Evolutionary conservation across 2,888 invertebrate genomes (phyloP), one percentile per base, ranked within the genome.

Genomic region (Eudemis profundana): DNA sequence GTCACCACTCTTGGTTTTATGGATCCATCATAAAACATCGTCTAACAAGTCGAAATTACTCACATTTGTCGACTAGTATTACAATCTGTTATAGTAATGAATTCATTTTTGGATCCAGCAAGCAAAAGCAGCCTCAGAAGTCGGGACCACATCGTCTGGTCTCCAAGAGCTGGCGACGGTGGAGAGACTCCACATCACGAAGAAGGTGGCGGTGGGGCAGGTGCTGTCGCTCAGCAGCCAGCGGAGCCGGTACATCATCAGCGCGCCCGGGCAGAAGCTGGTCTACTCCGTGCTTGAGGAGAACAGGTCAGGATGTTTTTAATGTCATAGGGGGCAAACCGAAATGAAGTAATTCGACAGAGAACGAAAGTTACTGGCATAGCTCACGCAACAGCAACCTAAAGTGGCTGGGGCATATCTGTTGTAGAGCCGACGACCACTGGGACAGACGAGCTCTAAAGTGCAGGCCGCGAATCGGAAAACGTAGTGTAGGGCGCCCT

Each of bases 201-300:
- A 88, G 70, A 78, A 82, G 0, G 82, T 90, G 1, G 77, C 75
- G 0, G 80, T 90, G 33, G 86, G 77, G 70, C 82, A 75, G 42
- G 84, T 83, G 10, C 60, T 89, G 27, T 82, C 78, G 60, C 78
- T 90, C 10, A 70, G 78, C 12, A 90, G 89, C 12, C 89, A 85
- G 76, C 88, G 77, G 74, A 89, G 87, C 72, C 77, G 75, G 49
- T 91, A 88, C 75, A 73, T 74, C 57, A 81, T 90, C 23, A 81
- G 79, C 40, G 81, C 84, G 0, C 74, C 83, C 0, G 85, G 86
- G 7, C 77, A 83, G 50, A 81, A 65, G 29, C 71, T 87, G 0
- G 27, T 89, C 0, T 91, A 88, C 64, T 85, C 86, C 0, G 77
- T 90, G 4, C 82, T 85, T 27, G 90, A 91, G 68, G 79, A 85